Base-by-base conservation (phyloP, 2,888 invertebrate species). In the Desoria tigrina region DNA sequence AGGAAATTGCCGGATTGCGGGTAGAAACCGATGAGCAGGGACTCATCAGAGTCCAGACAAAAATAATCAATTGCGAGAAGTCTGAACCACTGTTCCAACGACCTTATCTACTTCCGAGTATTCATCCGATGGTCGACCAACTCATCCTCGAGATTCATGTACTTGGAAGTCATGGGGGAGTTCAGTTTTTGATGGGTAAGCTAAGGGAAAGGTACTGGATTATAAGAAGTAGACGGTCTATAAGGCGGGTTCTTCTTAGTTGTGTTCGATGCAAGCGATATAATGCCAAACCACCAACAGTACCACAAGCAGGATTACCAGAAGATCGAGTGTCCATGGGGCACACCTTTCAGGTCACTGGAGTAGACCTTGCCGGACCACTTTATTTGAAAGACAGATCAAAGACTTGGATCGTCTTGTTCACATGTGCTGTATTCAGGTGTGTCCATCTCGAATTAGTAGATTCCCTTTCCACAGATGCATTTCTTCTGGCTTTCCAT, bases 381-480 rank as follows among this genome's bases (percentile, higher is more conserved):
- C n/a, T n/a, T n/a, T n/a, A n/a, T n/a, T n/a, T n/a, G n/a, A n/a
- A n/a, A n/a, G n/a, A n/a, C n/a, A n/a, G n/a, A n/a, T n/a, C n/a
- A n/a, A n/a, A n/a, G n/a, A n/a, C n/a, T n/a, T n/a, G n/a, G n/a
- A n/a, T n/a, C n/a, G n/a, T n/a, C n/a, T n/a, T n/a, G n/a, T n/a
- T n/a, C 37, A 32, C 56, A 16, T 56, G 56, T n/a, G 56, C 56
- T 4, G 56, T 56, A 9, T 56, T 32, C 18, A 14, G 56, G n/a
- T 26, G 32, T 56, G 37, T 56, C n/a, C 32, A 56, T 39, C 28
- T 56, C 7, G 56, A 56, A 9, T 23, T 56, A 18, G 56, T 56
- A 28, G n/a, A 6, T n/a, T 49, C 49, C 21, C 49, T 49, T n/a
- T n/a, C n/a, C n/a, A n/a, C n/a, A n/a, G n/a, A n/a, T n/a, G n/a